These are phyloP conservation scores for Morone saxatilis DNA, from an alignment of 2,113 vertebrate species.

Conservation along the genomic window DNA sequence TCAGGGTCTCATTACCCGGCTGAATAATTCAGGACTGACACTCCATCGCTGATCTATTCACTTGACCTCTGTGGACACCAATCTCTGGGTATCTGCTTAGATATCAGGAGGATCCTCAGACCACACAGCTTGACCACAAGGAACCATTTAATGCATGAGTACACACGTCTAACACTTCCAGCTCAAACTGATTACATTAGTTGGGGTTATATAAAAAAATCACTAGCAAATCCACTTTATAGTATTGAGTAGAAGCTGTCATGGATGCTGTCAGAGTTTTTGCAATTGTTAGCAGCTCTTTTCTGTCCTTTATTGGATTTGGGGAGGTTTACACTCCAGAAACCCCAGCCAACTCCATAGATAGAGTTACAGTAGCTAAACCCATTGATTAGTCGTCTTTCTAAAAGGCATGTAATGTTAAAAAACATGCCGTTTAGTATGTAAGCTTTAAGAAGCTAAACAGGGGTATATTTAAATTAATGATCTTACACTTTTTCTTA, in stretches of 20 bases:
- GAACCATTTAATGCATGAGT: conserved; percentile 14
- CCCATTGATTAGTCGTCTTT: background rate
- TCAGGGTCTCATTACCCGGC: conserved; percentile 58
- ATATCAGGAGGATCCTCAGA: conserved; percentile 24
- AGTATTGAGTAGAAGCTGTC: background rate
- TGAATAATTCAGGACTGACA: conserved; percentile 74
- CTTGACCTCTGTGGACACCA: conserved; percentile 57
- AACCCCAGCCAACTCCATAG: too few species aligned
- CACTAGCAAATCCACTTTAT: background rate
- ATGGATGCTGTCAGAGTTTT: background rate
- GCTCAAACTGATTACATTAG: background rate
- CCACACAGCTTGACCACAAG: background rate
- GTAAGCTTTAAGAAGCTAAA: background rate
- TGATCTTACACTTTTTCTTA: too few species aligned
- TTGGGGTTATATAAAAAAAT: too few species aligned
- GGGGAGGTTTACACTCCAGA: background rate
- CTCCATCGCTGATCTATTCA: conserved; percentile 59
- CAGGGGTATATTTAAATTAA: too few species aligned
- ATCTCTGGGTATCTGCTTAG: conserved; percentile 39
- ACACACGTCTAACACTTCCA: background rate
- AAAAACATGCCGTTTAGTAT: background rate
- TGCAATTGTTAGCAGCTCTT: background rate
- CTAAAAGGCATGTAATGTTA: background rate
- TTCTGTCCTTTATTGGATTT: background rate
- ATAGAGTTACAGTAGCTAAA: background rate